Conservation (phyloP, 2,797 vertebrate genomes). For the Setipinna tenuifilis region DNA sequence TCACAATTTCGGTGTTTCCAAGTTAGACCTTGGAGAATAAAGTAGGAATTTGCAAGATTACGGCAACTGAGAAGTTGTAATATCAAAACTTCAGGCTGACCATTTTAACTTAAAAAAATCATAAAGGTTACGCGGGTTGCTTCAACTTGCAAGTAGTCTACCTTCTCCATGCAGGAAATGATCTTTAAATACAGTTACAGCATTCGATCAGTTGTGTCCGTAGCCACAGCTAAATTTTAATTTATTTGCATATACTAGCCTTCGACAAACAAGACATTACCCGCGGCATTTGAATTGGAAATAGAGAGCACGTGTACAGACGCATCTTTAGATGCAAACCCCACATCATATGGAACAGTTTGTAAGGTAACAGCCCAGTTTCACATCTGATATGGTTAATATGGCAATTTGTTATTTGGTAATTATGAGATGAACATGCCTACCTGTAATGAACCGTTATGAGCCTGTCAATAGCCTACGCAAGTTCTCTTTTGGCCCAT, state of each 20-base stretch:
- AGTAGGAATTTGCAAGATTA: background rate
- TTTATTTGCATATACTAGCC: conserved; percentile 15
- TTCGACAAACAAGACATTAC: background rate
- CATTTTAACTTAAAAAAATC: background rate
- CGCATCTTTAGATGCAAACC: background rate
- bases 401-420: too few relatives aligned
- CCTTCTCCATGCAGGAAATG: background rate
- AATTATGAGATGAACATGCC: too few relatives aligned
- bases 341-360: background rate
- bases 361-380: conserved; percentile 6
- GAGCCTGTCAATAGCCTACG: too few relatives aligned
- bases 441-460: too few relatives aligned
- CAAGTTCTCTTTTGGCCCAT: too few relatives aligned
- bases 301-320: conserved; percentile 23
- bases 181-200: background rate
- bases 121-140: too few relatives aligned
- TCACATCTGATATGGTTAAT: background rate
- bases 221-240: background rate
- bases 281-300: conserved; percentile 55
- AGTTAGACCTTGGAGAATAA: background rate
- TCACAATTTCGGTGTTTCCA: background rate
- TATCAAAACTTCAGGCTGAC: background rate
- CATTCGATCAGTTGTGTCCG: background rate
- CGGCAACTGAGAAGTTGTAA: background rate
- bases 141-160: too few relatives aligned